Conservation (phyloP, 2,888 invertebrate species). For the Hirtodrosophila duncani region DNA sequence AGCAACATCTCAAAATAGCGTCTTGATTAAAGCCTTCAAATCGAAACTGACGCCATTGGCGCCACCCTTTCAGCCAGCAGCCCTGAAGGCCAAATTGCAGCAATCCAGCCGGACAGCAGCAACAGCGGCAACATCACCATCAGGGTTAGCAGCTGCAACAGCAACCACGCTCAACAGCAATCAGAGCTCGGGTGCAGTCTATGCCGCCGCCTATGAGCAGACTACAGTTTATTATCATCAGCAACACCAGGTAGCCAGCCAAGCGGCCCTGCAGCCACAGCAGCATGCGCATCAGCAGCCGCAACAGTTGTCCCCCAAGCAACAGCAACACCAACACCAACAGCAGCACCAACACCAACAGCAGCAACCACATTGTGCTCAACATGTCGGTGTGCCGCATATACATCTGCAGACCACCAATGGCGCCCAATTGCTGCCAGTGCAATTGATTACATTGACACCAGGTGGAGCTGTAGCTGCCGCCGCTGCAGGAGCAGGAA, state of each 20-base stretch:
- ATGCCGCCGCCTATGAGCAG: constrained; percentile 66
- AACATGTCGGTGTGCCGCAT: constrained; percentile 64
- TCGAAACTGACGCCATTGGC: constrained; percentile 73
- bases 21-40: constrained; percentile 65
- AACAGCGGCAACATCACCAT: constrained; percentile 15
- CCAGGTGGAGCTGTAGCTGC: constrained; percentile 61
- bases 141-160: constrained; percentile 6
- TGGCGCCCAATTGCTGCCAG: constrained; percentile 80
- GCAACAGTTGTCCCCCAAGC: constrained; percentile 43
- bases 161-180: constrained; percentile 19
- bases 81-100: constrained; percentile 45
- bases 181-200: constrained; percentile 31
- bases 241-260: constrained; percentile 34
- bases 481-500: constrained; percentile 15
- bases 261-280: constrained; percentile 29
- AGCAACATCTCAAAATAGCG: constrained; percentile 36
- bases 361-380: constrained; percentile 62
- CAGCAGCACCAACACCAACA: constrained; percentile 35
- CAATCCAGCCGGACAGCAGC: constrained; percentile 20
- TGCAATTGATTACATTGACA: constrained; percentile 79
- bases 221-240: constrained; percentile 68
- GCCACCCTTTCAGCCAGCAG: constrained; percentile 71
- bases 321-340: constrained; percentile 38
- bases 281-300: constrained; percentile 45
- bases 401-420: constrained; percentile 54